These are phyloP conservation scores for Formica selysi DNA, from an alignment of 1,140 invertebrate species.

Conservation along the genomic window DNA sequence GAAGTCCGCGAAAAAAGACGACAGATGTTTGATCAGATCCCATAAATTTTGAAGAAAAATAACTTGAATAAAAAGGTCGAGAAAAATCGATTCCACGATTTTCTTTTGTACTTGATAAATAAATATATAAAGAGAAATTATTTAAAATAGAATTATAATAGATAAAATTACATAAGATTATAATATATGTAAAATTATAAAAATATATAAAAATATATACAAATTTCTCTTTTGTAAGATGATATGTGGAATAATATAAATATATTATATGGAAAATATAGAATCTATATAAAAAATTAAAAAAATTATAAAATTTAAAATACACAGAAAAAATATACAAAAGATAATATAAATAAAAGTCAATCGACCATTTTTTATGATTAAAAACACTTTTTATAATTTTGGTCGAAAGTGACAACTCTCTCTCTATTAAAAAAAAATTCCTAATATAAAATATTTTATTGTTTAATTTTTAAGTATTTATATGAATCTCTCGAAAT, in stretches of 20 bases:
- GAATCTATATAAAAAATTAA: no score
- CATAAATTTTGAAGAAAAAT: constrained; percentile 26
- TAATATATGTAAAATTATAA: neutral
- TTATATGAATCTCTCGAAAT: neutral
- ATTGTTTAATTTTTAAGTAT: neutral
- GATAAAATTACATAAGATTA: no score
- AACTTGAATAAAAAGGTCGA: neutral
- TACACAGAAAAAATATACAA: no score
- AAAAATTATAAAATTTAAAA: no score
- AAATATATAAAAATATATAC: neutral
- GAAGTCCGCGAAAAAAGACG: neutral
- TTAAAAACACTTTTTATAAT: neutral
- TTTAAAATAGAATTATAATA: neutral
- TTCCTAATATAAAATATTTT: neutral
- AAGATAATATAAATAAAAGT: no score
- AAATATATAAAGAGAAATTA: neutral
- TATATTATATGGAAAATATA: no score
- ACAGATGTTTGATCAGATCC: neutral
- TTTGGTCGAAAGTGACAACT: neutral
- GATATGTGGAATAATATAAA: no score
- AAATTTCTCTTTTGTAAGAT: neutral
- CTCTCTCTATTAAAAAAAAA: neutral
- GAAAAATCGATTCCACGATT: neutral
- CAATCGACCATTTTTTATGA: no score
- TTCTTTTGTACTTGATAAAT: neutral